These are phyloP conservation scores for Synodontis membranacea DNA, from an alignment of 2,113 vertebrate genomes.

Conservation along the genomic window DNA sequence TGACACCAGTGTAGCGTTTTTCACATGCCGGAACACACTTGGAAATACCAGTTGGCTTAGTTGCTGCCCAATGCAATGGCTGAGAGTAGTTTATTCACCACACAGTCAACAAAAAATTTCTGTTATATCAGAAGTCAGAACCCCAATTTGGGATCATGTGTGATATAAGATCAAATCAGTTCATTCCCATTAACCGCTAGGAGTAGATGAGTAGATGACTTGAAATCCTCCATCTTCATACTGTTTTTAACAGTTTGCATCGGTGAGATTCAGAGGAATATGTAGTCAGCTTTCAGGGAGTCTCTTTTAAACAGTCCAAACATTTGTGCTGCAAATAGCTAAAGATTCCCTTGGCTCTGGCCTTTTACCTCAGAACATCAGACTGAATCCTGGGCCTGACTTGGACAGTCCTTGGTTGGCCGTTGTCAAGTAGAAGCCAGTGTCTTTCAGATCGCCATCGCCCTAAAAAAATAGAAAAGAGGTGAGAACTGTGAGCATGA, in stretches of 20 bases:
- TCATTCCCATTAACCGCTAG: not conserved
- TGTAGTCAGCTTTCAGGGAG: conserved; percentile 1
- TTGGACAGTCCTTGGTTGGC: conserved; percentile 94
- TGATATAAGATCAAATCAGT: not conserved
- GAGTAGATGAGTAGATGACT: not conserved
- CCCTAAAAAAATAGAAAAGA: conserved; percentile 71
- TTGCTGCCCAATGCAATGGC: no score
- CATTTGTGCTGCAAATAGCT: conserved; percentile 18
- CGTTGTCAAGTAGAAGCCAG: conserved; percentile 93
- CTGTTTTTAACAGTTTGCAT: conserved; percentile 1
- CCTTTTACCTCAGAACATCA: conserved; percentile 82
- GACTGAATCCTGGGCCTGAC: conserved; percentile 93
- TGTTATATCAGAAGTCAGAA: conserved; percentile 13
- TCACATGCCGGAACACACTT: no score
- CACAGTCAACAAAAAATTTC: no score
- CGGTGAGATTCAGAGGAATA: not conserved
- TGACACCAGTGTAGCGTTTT: no score
- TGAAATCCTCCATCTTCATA: conserved; percentile 6
- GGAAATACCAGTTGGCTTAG: no score
- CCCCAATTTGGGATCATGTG: conserved; percentile 2
- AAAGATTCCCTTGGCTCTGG: not conserved
- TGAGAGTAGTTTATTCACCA: no score
- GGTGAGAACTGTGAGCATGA: not conserved
- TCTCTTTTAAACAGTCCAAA: conserved; percentile 44
- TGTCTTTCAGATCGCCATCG: conserved; percentile 92